phyloP scores from a whole-genome alignment of 2,797 vertebrate genomes.

The Coregonus ussuriensis region DNA sequence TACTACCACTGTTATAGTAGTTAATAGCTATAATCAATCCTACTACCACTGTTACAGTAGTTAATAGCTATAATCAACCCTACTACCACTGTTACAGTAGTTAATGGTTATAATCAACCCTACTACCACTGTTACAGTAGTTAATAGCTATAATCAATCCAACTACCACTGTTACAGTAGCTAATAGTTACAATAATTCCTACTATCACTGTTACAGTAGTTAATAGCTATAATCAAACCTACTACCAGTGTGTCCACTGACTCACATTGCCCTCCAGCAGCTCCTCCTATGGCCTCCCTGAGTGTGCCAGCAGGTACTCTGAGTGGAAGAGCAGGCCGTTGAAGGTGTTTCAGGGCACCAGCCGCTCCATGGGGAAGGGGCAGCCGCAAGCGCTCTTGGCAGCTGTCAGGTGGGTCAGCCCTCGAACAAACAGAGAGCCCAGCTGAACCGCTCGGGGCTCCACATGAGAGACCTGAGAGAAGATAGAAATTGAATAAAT shows the following conservation, averaged over 20 bases:
- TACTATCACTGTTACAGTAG: too few species aligned
- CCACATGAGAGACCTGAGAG: constrained; percentile 72
- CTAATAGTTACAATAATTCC: too few species aligned
- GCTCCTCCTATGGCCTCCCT: constrained; percentile 65
- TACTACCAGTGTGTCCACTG: neutral
- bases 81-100: too few species aligned
- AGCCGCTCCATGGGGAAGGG: constrained; percentile 81
- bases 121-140: too few species aligned
- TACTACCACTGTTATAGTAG: too few species aligned
- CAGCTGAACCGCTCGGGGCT: constrained; percentile 84
- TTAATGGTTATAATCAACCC: too few species aligned
- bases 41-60: too few species aligned
- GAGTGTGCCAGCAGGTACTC: constrained; percentile 89
- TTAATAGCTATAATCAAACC: neutral
- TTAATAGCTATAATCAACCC: too few species aligned
- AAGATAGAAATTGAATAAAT: neutral
- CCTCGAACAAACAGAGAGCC: constrained; percentile 89
- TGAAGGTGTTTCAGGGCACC: constrained; percentile 93
- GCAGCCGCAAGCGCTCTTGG: constrained; percentile 86
- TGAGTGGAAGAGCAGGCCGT: constrained; percentile 91
- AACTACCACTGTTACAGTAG: too few species aligned
- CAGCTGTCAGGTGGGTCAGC: constrained; percentile 80
- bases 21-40: too few species aligned
- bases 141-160: too few species aligned
- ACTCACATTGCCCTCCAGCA: constrained; percentile 86